Base-by-base conservation (phyloP, 1,140 invertebrate species). In the Saccostrea glomerata region DNA sequence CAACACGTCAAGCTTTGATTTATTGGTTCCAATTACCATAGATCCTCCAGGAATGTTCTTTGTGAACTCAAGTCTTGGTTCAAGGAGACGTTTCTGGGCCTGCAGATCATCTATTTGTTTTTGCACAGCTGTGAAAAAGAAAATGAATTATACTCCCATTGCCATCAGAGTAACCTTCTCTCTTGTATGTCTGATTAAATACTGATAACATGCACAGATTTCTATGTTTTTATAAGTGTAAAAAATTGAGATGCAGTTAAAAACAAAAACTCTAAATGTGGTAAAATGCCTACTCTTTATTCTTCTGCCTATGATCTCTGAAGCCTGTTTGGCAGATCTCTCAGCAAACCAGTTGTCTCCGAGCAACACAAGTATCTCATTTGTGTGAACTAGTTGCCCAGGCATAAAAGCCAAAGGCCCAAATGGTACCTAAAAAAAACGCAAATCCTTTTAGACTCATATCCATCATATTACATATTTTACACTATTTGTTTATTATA, bases 271-370 rank as follows among this genome's bases (percentile, higher is more conserved):
- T 60, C 2, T 20, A 60, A 4, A 58, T 58, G 56, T 58, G 15
- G 15, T 56, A 36, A 20, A 63, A 77, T 77, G 15, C 66, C 11
- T 95, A 97, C 96, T 93, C 94, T 95, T 92, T 54, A 97, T 95
- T 94, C 97, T 95, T 55, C 97, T 95, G 66, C 96, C 93, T 85
- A 96, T 96, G 83, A 97, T 96, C 36, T 95, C 96, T n/a, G 93
- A 92, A 2, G 97, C 97, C 92, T 97, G 96, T 89, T 96, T 95
- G 9, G 96, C 96, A 66, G 96, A 97, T 82, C 96, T 95, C 90
- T 97, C 97, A 17, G 95, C 96, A 95, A 97, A 97, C 94, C 96
- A 97, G 89, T 96, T 96, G 90, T 97, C 96, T 47, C 97, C 97
- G 13, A 97, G 92, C 5, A 96, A 95, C 47, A 97, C 96, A 66